phyloP scores from a whole-genome alignment of 2,888 invertebrate genomes.

The Vandiemenella viatica region DNA sequence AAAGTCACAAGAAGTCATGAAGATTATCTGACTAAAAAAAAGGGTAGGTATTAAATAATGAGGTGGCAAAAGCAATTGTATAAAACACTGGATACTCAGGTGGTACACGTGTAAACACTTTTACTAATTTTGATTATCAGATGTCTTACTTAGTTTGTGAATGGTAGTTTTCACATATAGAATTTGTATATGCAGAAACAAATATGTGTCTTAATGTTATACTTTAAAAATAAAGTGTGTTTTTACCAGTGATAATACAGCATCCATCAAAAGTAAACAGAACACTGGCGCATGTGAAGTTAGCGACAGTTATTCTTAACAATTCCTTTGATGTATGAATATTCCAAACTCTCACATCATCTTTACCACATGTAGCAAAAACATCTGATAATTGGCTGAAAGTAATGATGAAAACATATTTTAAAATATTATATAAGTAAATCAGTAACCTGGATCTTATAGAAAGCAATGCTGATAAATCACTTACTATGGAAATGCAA shows the following conservation, averaged over 20 bases:
- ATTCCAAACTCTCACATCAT: constrained; percentile 80
- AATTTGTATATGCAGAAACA: neutral
- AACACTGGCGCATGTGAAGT: constrained; percentile 68
- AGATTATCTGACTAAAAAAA: too few species aligned
- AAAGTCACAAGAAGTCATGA: too few species aligned
- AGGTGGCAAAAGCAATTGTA: too few species aligned
- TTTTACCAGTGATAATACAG: constrained; percentile 55
- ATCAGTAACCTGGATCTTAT: constrained; percentile 38
- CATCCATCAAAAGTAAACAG: constrained; percentile 66
- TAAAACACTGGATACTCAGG: too few species aligned
- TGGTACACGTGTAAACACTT: too few species aligned
- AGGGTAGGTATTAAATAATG: too few species aligned
- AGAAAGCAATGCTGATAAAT: constrained; percentile 16
- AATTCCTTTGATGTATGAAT: constrained; percentile 59
- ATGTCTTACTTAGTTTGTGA: too few species aligned
- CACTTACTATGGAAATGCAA: constrained; percentile 68
- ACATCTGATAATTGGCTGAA: constrained; percentile 78
- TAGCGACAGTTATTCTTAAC: constrained; percentile 68
- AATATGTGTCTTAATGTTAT: neutral
- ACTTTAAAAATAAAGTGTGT: neutral
- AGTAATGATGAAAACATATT: too few species aligned
- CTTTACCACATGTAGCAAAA: constrained; percentile 73
- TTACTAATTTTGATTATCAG: too few species aligned
- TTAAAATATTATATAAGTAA: too few species aligned
- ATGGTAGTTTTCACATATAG: neutral